Evolutionary conservation across 2,888 invertebrate genomes (phyloP).

Genomic region (Diadegma fenestrale): DNA sequence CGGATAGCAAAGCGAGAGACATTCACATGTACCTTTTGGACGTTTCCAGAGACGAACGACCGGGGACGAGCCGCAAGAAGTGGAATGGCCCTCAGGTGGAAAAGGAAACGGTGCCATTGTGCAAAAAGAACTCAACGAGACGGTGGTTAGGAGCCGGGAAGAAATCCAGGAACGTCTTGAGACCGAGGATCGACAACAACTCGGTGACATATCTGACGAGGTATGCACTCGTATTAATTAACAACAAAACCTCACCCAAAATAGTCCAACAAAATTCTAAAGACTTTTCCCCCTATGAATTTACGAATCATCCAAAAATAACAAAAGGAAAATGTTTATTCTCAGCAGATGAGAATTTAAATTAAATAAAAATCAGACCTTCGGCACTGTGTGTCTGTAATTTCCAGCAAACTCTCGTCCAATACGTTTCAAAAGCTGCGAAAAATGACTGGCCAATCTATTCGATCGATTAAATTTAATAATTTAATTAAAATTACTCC

Average conservation of each 20-base stretch:
- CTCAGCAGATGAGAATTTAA: background rate
- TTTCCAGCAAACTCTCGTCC: background rate
- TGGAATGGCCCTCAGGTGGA: slow-evolving; percentile 73
- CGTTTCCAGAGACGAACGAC: slow-evolving; percentile 85
- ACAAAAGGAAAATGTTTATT: background rate
- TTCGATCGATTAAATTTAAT: background rate
- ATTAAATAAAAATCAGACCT: background rate
- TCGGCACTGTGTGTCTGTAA: background rate
- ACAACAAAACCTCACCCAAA: background rate
- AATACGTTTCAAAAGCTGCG: background rate
- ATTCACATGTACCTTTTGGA: slow-evolving; percentile 44
- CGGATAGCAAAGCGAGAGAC: background rate
- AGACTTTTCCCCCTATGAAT: background rate
- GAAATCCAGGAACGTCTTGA: slow-evolving; percentile 93
- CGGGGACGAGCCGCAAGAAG: slow-evolving; percentile 84
- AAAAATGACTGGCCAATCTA: too few species aligned
- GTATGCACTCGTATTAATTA: slow-evolving; percentile 84
- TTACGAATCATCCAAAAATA: background rate
- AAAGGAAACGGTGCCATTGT: slow-evolving; percentile 89
- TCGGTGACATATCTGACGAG: slow-evolving; percentile 94
- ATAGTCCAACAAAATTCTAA: background rate
- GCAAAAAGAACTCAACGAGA: slow-evolving; percentile 91
- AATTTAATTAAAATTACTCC: too few species aligned
- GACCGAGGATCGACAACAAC: slow-evolving; percentile 93
- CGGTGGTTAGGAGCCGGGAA: slow-evolving; percentile 92